Percentiles rank a stretch among this genome's conserved stretches.
Conservation (phyloP, 2,888 invertebrate species). For the Synergus gifuensis region DNA sequence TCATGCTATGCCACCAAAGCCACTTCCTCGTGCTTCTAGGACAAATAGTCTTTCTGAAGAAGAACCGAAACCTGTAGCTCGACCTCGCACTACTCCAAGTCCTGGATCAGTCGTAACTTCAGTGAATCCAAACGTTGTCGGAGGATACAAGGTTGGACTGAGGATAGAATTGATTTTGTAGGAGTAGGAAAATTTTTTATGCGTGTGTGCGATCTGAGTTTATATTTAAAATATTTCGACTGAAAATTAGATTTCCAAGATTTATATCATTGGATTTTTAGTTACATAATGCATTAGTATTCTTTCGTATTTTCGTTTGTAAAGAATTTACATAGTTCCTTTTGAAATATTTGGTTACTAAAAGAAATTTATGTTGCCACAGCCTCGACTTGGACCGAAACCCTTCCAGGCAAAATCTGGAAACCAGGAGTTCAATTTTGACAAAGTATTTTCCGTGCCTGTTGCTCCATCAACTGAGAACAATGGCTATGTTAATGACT, state of each 20-base stretch:
- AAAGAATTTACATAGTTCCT: neutral
- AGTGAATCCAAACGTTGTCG: slow-evolving; percentile 80
- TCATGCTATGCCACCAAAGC: slow-evolving; percentile 85
- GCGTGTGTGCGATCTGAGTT: slow-evolving; percentile 29
- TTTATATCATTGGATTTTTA: neutral
- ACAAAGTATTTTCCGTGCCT: slow-evolving; percentile 90
- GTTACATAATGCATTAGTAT: neutral
- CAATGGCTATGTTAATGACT: slow-evolving; percentile 71
- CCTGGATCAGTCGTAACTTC: slow-evolving; percentile 81
- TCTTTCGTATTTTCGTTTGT: neutral
- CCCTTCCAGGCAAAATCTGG: slow-evolving; percentile 89
- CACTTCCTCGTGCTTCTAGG: slow-evolving; percentile 87
- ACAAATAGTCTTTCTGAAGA: slow-evolving; percentile 86
- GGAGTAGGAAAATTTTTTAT: slow-evolving; percentile 34
- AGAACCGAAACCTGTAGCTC: slow-evolving; percentile 83
- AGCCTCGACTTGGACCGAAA: slow-evolving; percentile 92
- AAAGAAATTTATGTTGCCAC: slow-evolving; percentile 64
- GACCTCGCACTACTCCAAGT: slow-evolving; percentile 84
- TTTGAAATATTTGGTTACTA: neutral
- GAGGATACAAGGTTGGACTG: slow-evolving; percentile 87
- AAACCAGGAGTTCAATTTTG: slow-evolving; percentile 87
- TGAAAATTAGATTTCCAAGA: neutral
- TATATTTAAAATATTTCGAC: neutral
- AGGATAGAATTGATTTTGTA: slow-evolving; percentile 32
- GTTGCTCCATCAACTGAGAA: slow-evolving; percentile 81